Evolutionary conservation across 2,113 vertebrate species (phyloP), one percentile per base, ranked within the genome.

Genomic region (Smithornis capensis): DNA sequence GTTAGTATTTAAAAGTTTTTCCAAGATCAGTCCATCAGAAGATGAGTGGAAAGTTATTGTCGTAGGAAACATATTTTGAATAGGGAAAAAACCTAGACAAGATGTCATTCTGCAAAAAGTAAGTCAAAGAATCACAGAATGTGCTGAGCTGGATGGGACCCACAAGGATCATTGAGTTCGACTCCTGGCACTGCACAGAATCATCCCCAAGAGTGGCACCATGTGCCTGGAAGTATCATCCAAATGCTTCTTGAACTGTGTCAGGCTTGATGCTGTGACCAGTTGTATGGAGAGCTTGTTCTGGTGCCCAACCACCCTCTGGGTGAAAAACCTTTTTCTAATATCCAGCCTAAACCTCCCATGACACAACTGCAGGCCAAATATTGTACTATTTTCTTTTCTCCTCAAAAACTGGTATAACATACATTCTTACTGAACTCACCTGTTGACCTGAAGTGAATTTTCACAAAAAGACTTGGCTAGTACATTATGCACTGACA

Each of bases 351-450:
- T 37, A 28, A 81, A 44, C 19, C 15, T 65, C 33, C 12, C 27
- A 44, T 57, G 50, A 50, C 7, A 33, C 33, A 38, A 37, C 8
- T 50, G 57, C 37, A 11, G 47, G 27, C 9, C 4, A 6, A 50
- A 16, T 37, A 14, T 28, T 56, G 22, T 57, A 12, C 6, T 11
- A 33, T 74, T 52, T 50, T 14, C 14, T 53, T n/a, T 44, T 74
- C 6, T 45, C 68, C 17, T 33, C 31, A 33, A 24, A 76, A 68
- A 9, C 0, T 1, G n/a, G 6, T 76, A 23, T 5, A 47, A 5
- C 1, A 0, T 19, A 22, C 0, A 0, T 11, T 60, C 14, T 71
- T 70, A 22, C 29, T 60, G 14, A 85, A 19, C 21, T 76, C 16
- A 5, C 19, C 18, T 40, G 4, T 53, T 90, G 38, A 40, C 49